Base-by-base conservation (phyloP, 2,797 vertebrate species). In the Rhinatrema bivittatum region DNA sequence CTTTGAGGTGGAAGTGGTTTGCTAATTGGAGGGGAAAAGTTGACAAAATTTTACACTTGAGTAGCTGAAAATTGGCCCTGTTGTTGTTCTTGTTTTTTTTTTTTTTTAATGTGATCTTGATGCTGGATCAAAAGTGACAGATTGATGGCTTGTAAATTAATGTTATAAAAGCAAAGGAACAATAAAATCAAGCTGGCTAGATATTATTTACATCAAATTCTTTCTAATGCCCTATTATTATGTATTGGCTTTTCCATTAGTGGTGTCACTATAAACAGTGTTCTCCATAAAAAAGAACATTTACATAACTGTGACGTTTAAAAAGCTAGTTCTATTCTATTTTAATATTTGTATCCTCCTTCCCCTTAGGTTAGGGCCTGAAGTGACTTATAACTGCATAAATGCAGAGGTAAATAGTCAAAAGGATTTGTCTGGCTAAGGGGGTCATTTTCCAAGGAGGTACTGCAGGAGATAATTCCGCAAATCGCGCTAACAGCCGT, bases 121-220 rank as follows among this genome's bases (percentile, higher is more conserved):
- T 4, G 20, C 12, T 33, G 23, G n/a, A n/a, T n/a, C n/a, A n/a
- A n/a, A n/a, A n/a, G 18, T 16, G 10, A 47, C 32, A 38, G 11
- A 23, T 7, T 5, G 25, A 23, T 32, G 25, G 14, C 20, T 34
- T 12, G 34, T n/a, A 39, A 36, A 36, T 12, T 28, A 39, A 25
- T 3, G 2, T 30, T 36, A 28, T 19, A 31, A 23, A 42, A 31
- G 14, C 3, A 36, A 53, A 26, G 9, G 49, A 46, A 14, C 16
- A 38, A 27, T 27, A 31, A 49, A 49, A 49, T 27, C 25, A 36
- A 27, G 22, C 29, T 42, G 33, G 49, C 29, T 20, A 20, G 32
- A 36, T 20, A 26, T 25, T 24, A 25, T 41, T 25, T 36, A 22
- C 17, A 27, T 36, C 36, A 25, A 31, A n/a, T 11, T 10, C 19